These are phyloP conservation scores for Spialia ferax DNA, from an alignment of 2,888 invertebrate species.

Conservation along the genomic window DNA sequence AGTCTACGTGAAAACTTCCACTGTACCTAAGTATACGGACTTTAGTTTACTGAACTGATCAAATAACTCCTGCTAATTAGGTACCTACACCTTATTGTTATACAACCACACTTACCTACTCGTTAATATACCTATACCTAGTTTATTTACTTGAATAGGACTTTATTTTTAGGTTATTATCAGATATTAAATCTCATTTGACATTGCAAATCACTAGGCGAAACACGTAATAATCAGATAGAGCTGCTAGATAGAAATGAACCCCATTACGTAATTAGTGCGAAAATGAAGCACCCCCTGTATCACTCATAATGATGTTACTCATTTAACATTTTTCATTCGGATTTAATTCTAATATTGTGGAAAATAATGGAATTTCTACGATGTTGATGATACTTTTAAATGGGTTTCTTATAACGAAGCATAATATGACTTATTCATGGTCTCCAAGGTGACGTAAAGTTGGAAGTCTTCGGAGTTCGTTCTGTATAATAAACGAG, in stretches of 20 bases:
- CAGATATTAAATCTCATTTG: slow-evolving; percentile 13
- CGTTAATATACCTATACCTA: not conserved
- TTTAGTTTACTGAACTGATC: slow-evolving; percentile 31
- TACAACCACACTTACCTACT: not conserved
- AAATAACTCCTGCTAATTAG: slow-evolving; percentile 32
- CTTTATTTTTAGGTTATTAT: not conserved
- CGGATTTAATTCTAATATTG: slow-evolving; percentile 12
- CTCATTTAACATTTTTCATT: slow-evolving; percentile 29
- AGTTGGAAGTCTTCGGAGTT: slow-evolving; percentile 69
- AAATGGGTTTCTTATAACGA: slow-evolving; percentile 80
- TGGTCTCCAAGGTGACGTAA: slow-evolving; percentile 72
- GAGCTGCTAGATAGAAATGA: slow-evolving; percentile 25
- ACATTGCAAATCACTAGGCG: slow-evolving; percentile 15
- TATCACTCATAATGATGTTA: slow-evolving; percentile 27
- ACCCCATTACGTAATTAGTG: slow-evolving; percentile 27
- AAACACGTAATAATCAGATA: slow-evolving; percentile 22
- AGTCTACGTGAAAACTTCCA: slow-evolving; percentile 32
- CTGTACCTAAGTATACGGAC: slow-evolving; percentile 16
- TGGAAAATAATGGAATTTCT: slow-evolving; percentile 42
- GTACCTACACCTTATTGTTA: slow-evolving; percentile 1
- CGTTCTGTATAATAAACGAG: slow-evolving; percentile 74
- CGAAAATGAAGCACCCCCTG: slow-evolving; percentile 21
- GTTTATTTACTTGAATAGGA: not conserved
- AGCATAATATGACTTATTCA: slow-evolving; percentile 79
- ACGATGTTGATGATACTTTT: slow-evolving; percentile 64